Percentiles rank a stretch among this genome's conserved stretches.
Conservation (phyloP, 1,140 invertebrate species). For the Propsilocerus akamusi region DNA sequence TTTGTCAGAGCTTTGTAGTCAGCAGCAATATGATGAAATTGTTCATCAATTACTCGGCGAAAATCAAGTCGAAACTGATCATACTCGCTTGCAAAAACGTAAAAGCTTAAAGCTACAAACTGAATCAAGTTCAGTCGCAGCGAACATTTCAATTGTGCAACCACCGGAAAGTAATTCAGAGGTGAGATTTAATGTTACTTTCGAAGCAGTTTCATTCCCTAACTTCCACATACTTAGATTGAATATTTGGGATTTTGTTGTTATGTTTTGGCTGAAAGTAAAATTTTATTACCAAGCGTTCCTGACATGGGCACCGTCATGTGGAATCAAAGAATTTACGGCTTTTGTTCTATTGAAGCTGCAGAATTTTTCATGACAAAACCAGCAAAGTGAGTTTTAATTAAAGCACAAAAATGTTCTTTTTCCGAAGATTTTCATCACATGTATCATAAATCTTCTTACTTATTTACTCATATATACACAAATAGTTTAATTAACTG, state of each 20-base stretch:
- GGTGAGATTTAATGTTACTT: not conserved
- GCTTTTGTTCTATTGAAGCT: not conserved
- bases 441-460: too few species aligned
- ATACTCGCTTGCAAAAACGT: not conserved
- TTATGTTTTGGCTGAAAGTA: constrained; percentile 4
- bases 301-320: not conserved
- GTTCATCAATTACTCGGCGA: not conserved
- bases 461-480: too few species aligned
- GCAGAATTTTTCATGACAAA: not conserved
- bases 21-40: constrained; percentile 1
- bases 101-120: not conserved
- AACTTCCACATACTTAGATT: not conserved
- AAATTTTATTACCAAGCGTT: constrained; percentile 1
- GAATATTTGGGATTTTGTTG: not conserved
- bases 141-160: not conserved
- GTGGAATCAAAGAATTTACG: constrained; percentile 1
- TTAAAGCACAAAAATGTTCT: not conserved
- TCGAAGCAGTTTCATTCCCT: too few species aligned
- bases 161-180: not conserved
- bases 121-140: not conserved
- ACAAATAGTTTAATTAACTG: not conserved
- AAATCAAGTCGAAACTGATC: constrained; percentile 1
- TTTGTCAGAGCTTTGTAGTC: not conserved
- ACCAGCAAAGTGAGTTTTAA: constrained; percentile 1
- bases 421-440: too few species aligned